Evolutionary conservation across 2,888 invertebrate genomes (phyloP).

Genomic region (Yponomeuta evonymella): DNA sequence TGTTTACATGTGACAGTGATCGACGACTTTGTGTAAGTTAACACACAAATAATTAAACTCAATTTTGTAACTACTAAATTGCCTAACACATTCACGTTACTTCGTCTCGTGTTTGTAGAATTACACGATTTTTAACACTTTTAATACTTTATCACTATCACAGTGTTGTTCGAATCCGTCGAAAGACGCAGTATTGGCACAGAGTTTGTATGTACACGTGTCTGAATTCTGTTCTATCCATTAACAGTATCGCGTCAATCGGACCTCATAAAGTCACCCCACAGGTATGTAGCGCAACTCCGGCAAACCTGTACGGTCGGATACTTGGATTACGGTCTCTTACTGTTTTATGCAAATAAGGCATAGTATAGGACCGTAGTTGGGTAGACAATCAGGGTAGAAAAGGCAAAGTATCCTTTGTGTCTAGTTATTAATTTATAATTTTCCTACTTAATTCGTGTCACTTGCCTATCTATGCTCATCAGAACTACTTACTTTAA

Average conservation of each 20-base stretch:
- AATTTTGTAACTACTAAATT: background rate
- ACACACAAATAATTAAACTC: background rate
- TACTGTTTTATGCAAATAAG: background rate
- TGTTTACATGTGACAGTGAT: constrained; percentile 6
- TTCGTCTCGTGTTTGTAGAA: background rate
- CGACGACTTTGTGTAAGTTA: background rate
- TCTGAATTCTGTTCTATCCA: background rate
- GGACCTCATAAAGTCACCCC: background rate
- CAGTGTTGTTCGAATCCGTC: too few species aligned
- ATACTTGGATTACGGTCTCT: background rate
- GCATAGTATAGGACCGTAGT: background rate
- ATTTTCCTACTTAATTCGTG: background rate
- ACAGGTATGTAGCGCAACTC: background rate
- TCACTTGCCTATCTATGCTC: background rate
- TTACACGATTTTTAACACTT: background rate
- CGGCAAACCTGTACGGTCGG: background rate
- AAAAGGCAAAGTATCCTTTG: background rate
- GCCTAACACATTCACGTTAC: background rate
- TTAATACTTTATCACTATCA: too few species aligned
- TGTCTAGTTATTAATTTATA: background rate
- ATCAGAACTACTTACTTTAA: too few species aligned
- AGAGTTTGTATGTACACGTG: background rate
- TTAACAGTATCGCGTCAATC: background rate
- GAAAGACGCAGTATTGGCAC: background rate
- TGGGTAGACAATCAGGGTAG: background rate